Base-by-base conservation (phyloP, 1,140 invertebrate species). In the Panonychus citri region DNA sequence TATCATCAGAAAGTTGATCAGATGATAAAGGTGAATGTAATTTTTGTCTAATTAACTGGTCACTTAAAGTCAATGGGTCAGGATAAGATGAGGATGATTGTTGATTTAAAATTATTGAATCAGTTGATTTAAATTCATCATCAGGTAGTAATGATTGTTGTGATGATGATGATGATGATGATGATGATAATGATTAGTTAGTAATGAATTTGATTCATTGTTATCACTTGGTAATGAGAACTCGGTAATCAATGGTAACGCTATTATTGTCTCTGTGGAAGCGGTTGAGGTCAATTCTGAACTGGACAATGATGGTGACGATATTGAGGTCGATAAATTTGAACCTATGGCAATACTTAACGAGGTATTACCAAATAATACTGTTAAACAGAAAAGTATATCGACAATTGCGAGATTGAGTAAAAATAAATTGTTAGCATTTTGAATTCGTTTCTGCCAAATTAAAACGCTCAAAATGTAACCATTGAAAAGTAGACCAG, bases 391-490 rank as follows among this genome's bases (percentile, higher is more conserved):
- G 26, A 81, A 73, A 15, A 78, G 67, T 5, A 76, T 71, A 43
- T 82, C 78, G 26, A 82, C 76, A 2, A 74, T 71, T 2, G 80
- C 78, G 57, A 83, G 69, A 65, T 83, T 80, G 19, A 81, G 74
- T 51, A 83, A 69, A 37, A 83, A 66, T 51, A 82, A 70, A 57
- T 78, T 80, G 61, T 81, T 81, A 10, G 79, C 77, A 46, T 24
- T 46, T 55, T 74, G 72, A 39, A 74, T 69, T 76, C 78, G 70
- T 59, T 51, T 52, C 25, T 56, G 43, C 49, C 49, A 59, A 1
- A 62, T 27, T 21, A 62, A 30, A 21, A 63, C 59, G 2, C 60
- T 28, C 8, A 63, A 42, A n/a, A 62, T 60, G 43, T 60, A 60
- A n/a, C 51, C 61, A 46, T 63, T 63, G 53, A 62, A 58, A 15